Conservation (phyloP, 1,140 invertebrate genomes). For the Drosophila asahinai region DNA sequence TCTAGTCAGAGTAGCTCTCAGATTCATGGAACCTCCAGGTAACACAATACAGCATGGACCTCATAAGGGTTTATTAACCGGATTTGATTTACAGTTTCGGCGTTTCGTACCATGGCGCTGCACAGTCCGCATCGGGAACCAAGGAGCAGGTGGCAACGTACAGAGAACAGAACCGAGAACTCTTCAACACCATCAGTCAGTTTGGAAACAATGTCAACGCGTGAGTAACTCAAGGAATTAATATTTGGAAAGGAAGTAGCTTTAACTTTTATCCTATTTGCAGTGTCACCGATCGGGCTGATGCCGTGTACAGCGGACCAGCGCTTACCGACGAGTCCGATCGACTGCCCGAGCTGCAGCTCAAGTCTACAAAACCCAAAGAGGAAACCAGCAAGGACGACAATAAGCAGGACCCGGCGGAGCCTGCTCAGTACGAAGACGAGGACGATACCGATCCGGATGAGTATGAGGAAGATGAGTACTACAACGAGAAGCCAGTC, state of each 20-base stretch:
- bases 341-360: constrained; percentile 72
- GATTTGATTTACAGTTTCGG: constrained; percentile 87
- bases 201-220: constrained; percentile 73
- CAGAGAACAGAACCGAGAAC: constrained; percentile 84
- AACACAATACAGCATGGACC: constrained; percentile 85
- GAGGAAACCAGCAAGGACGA: constrained; percentile 46
- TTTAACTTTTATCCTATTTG: neutral
- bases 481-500: constrained; percentile 75
- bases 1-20: constrained; percentile 92
- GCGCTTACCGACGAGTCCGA: constrained; percentile 66
- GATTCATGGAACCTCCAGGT: constrained; percentile 87
- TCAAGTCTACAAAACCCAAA: constrained; percentile 73
- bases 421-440: constrained; percentile 74
- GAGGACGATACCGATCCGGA: constrained; percentile 85
- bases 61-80: neutral
- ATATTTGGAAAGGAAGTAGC: neutral
- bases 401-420: constrained; percentile 46
- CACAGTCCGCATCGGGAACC: constrained; percentile 91
- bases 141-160: constrained; percentile 86
- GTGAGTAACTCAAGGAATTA: constrained; percentile 42
- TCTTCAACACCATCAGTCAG: constrained; percentile 84
- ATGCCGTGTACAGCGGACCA: constrained; percentile 75
- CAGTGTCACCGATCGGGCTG: constrained; percentile 79
- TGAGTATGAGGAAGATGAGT: constrained; percentile 86
- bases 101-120: constrained; percentile 92